Evolutionary conservation across 1,140 invertebrate species (phyloP).

Genomic region (Drosophila insularis): DNA sequence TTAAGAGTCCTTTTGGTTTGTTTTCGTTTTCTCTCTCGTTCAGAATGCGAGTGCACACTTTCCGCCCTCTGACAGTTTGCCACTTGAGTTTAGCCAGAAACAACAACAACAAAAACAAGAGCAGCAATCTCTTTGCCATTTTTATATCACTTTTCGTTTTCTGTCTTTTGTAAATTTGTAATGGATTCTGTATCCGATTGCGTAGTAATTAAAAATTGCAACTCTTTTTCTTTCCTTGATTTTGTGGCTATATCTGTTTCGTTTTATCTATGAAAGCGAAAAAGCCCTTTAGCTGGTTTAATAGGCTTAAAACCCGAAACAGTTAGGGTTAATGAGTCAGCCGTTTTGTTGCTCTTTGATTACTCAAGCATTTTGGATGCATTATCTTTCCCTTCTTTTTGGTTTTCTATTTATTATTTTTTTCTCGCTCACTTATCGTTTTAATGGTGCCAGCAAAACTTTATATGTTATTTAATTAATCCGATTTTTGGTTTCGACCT

Average conservation of each 20-base stretch:
- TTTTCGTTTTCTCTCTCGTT: constrained; percentile 17
- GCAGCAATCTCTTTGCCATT: background rate
- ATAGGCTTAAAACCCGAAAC: constrained; percentile 67
- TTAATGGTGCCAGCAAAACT: background rate
- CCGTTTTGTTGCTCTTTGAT: constrained; percentile 37
- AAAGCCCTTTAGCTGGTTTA: constrained; percentile 30
- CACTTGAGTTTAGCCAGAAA: constrained; percentile 35
- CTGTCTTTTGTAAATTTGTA: constrained; percentile 45
- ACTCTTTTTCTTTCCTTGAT: constrained; percentile 36
- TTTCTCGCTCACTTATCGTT: background rate
- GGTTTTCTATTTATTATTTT: background rate
- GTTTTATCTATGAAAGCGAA: constrained; percentile 10
- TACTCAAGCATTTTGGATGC: constrained; percentile 3
- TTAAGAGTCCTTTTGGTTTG: constrained; percentile 27
- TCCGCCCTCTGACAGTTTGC: constrained; percentile 24
- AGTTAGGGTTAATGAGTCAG: constrained; percentile 44
- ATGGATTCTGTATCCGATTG: constrained; percentile 67
- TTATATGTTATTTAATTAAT: background rate
- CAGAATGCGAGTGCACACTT: constrained; percentile 30
- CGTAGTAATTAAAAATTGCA: constrained; percentile 67
- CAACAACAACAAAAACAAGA: background rate
- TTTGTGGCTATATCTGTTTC: constrained; percentile 17
- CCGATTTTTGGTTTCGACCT: background rate
- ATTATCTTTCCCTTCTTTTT: background rate
- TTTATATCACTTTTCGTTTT: constrained; percentile 8